Base-by-base conservation (phyloP, 2,888 invertebrate genomes). In the Drosophila anomalata region DNA sequence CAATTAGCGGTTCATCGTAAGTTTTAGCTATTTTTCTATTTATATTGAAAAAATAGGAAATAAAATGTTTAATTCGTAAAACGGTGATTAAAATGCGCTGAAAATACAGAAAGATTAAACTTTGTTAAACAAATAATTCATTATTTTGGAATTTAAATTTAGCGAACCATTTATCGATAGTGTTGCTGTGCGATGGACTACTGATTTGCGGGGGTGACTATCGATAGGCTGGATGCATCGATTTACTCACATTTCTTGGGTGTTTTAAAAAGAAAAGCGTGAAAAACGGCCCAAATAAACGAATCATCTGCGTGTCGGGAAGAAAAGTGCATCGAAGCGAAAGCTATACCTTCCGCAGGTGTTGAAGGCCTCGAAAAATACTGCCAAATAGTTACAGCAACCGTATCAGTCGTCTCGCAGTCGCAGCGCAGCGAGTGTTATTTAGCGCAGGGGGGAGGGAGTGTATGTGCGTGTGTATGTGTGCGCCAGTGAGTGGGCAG, bases 181-280 rank as follows among this genome's bases (percentile, higher is more conserved):
- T 24, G 50, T 17, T 54, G 29, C 29, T 6, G n/a, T 53, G 33
- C 42, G 53, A 39, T 7, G 26, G 3, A 29, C 51, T 12, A 33
- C 2, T 42, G 44, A 78, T 73, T 57, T 66, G 20, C 3, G 24
- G 14, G 44, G 44, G 51, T 63, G 67, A 70, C 55, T 86, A 80
- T 80, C 79, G 79, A 80, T 80, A 83, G 48, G 75, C 67, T 66
- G 75, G 73, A 80, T 83, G 87, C 84, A 80, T 80, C 87, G 80
- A 87, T 87, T 80, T 87, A 70, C 87, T 81, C 82, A 81, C 72
- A 87, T 85, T 85, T 87, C 67, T 85, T 85, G 77, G 79, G 88
- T 85, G 78, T 82, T 81, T 87, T 81, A 78, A 80, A 67, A 80
- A 80, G 79, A 80, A 67, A 80, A 80, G 79, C 86, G 82, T 82